phyloP scores from a whole-genome alignment of 2,797 vertebrate species.

The Schizopygopsis malacanthus region DNA sequence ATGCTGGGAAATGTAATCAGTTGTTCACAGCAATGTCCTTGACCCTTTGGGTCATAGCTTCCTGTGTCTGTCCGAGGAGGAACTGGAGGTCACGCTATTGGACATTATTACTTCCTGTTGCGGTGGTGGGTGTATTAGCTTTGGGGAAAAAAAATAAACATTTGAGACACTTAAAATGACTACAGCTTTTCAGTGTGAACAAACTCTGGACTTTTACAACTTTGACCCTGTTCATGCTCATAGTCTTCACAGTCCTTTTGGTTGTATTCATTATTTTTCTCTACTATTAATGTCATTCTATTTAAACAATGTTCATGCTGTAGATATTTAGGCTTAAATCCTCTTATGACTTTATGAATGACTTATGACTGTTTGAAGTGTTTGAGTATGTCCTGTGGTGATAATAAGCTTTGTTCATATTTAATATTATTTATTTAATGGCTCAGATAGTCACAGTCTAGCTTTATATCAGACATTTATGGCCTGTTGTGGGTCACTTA shows the following conservation, averaged over 20 bases:
- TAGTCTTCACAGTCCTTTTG: neutral
- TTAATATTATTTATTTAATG: neutral
- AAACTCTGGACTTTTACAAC: conserved; percentile 20
- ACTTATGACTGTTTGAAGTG: neutral
- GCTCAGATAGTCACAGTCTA: neutral
- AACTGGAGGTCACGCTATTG: conserved; percentile 50
- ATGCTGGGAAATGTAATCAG: conserved; percentile 32
- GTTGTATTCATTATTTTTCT: too few species aligned
- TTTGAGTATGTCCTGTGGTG: neutral
- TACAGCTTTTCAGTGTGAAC: conserved; percentile 33
- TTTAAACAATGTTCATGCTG: neutral
- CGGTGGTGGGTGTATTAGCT: conserved; percentile 26
- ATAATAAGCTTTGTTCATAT: conserved; percentile 11
- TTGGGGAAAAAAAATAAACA: conserved; percentile 33
- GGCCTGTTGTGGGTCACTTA: neutral
- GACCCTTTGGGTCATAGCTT: conserved; percentile 53
- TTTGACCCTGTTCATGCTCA: conserved; percentile 6
- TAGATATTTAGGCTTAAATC: neutral
- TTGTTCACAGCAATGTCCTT: conserved; percentile 41
- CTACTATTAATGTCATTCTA: neutral
- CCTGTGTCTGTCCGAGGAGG: conserved; percentile 52
- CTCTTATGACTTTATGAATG: neutral
- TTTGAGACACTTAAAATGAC: conserved; percentile 46
- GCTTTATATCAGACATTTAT: neutral
- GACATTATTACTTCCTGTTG: conserved; percentile 60